These are phyloP conservation scores for Hirudo medicinalis DNA, from an alignment of 1,140 invertebrate species.

Conservation along the genomic window DNA sequence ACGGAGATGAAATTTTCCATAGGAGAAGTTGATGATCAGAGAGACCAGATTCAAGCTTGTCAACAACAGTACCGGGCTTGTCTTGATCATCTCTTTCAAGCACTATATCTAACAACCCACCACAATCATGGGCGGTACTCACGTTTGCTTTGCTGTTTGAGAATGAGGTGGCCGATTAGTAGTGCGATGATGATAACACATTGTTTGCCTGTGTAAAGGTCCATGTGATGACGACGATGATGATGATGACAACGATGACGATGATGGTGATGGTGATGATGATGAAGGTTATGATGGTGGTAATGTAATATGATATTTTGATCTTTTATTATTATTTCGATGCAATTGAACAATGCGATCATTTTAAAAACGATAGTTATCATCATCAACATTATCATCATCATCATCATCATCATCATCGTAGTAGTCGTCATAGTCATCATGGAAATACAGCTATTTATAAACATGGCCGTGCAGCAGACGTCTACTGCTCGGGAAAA, in stretches of 20 bases:
- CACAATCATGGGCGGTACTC: too few species aligned
- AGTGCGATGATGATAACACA: too few species aligned
- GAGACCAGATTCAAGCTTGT: too few species aligned
- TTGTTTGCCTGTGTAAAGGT: too few species aligned
- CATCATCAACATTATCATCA: conserved; percentile 4
- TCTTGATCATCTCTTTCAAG: too few species aligned
- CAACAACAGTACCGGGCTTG: too few species aligned
- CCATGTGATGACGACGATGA: not conserved
- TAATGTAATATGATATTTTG: not conserved
- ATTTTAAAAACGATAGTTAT: not conserved
- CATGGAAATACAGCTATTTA: not conserved
- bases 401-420: not conserved
- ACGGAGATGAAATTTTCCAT: too few species aligned
- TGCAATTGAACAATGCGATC: not conserved
- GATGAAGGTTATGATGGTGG: not conserved
- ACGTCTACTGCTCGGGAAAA: too few species aligned
- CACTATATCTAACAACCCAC: too few species aligned
- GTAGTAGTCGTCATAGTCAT: not conserved
- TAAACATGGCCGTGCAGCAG: not conserved
- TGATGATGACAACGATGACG: not conserved
- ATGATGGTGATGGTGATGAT: not conserved
- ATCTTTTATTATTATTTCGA: not conserved
- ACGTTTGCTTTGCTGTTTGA: too few species aligned
- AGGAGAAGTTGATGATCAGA: too few species aligned
- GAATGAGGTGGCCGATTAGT: too few species aligned